Base-by-base conservation (phyloP, 2,888 invertebrate genomes). In the Osmoderma eremita region DNA sequence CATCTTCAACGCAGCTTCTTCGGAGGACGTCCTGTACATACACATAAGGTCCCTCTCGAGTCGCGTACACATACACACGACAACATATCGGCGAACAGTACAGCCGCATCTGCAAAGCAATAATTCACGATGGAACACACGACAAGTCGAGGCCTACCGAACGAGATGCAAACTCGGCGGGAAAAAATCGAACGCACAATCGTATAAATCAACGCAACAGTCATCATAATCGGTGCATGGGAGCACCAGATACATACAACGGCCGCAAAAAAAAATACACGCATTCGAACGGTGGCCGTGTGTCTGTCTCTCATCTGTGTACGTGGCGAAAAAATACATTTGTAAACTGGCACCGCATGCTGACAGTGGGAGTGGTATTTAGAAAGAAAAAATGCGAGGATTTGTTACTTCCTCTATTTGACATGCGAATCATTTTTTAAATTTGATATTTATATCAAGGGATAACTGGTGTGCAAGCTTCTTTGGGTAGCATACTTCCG, bases 151-250 rank as follows among this genome's bases (percentile, higher is more conserved):
- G 45, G 42, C 41, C 56, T 56, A 39, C 41, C 54, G 64, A 15
- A 54, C 56, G 65, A 50, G 15, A 65, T 24, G 48, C 24, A 58
- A 58, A 45, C 45, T 17, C 42, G 15, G 36, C 15, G 18, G 45
- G 45, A 65, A 65, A 65, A 65, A 54, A 58, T 36, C 36, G 56
- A 54, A 65, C 48, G 45, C 63, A 63, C 63, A 65, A 58, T 58
- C 65, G 56, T 58, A 58, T 65, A 65, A 65, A 65, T 65, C 65
- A 65, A 65, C 65, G 56, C 65, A 56, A 65, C 49, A 24, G 53
- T 36, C 63, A 63, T 53, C 42, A 53, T 61, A 61, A 61, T 61
- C 58, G 58, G 42, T 61, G 45, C 58, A 45, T 61, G 58, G 58
- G 42, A 61, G 58, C 45, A 61, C 45, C 58, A 45, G 50, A 50